A percentile compares a stretch with the other conserved stretches of the same genome.
Conservation (phyloP, 2,113 vertebrate species). For the Silurus glanis region DNA sequence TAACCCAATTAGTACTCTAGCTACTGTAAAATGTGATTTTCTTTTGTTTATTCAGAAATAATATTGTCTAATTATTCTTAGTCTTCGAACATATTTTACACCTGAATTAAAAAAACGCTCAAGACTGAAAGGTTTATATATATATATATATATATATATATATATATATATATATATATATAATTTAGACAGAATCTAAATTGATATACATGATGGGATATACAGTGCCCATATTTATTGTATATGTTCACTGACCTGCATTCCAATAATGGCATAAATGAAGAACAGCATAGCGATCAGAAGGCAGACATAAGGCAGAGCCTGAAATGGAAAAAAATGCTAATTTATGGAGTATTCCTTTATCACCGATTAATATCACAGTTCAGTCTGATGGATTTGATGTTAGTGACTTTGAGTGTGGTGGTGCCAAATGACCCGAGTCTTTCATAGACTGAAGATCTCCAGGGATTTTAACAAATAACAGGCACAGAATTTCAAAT, state of each 20-base stretch:
- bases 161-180: too few species aligned
- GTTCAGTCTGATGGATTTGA: not conserved
- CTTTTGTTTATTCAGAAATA: not conserved
- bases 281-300: constrained; percentile 98
- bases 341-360: not conserved
- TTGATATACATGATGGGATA: not conserved
- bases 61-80: too few species aligned
- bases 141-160: too few species aligned
- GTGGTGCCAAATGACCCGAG: not conserved
- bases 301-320: constrained; percentile 94
- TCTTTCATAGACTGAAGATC: not conserved
- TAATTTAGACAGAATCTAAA: not conserved
- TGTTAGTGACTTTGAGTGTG: not conserved
- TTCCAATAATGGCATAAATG: constrained; percentile 97
- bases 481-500: not conserved
- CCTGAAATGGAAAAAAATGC: constrained; percentile 68
- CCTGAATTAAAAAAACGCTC: too few species aligned
- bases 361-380: not conserved
- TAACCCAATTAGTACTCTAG: too few species aligned
- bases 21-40: not conserved
- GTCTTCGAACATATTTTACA: not conserved
- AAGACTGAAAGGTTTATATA: too few species aligned
- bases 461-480: not conserved
- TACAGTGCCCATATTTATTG: not conserved
- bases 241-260: constrained; percentile 79